These are phyloP conservation scores for zebrafish (Danio rerio) DNA, from an alignment of 2,113 vertebrate species.

Conservation along the genomic window DNA sequence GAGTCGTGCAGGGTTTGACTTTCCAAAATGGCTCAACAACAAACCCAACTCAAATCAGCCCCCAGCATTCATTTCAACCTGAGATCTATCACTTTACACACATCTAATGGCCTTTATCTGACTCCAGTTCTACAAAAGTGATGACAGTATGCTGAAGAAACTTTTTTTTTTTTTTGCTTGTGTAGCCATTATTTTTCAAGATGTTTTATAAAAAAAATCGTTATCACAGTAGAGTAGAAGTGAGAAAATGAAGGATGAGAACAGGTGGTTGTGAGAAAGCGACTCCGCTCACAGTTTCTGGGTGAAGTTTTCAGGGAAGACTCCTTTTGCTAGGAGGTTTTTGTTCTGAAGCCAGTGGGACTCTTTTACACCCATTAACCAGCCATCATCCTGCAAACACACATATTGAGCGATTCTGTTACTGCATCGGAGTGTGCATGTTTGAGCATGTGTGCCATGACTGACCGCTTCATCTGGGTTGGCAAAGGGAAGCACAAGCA, in stretches of 20 bases:
- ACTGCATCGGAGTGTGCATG: not conserved
- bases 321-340: constrained; percentile 85
- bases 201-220: constrained; percentile 50
- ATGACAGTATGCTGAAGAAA: not conserved
- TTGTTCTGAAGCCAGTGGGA: constrained; percentile 89
- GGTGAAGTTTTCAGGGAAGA: constrained; percentile 98
- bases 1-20: too few relatives aligned
- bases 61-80: not conserved
- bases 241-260: not conserved
- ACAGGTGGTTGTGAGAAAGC: not conserved
- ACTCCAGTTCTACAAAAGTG: not conserved
- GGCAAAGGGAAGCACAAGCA: constrained; percentile 90
- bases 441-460: not conserved
- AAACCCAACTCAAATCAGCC: not conserved
- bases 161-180: constrained; percentile 1
- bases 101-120: not conserved
- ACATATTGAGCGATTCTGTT: not conserved
- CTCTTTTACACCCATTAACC: constrained; percentile 94
- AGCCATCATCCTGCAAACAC: constrained; percentile 89
- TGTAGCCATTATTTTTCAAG: constrained; percentile 34
- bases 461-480: constrained; percentile 92
- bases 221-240: constrained; percentile 48
- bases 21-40: not conserved
- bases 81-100: not conserved
- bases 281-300: constrained; percentile 83